Evolutionary conservation across 2,797 vertebrate species (phyloP), one percentile per base, ranked within the genome.

Genomic region (Sternotherus odoratus): DNA sequence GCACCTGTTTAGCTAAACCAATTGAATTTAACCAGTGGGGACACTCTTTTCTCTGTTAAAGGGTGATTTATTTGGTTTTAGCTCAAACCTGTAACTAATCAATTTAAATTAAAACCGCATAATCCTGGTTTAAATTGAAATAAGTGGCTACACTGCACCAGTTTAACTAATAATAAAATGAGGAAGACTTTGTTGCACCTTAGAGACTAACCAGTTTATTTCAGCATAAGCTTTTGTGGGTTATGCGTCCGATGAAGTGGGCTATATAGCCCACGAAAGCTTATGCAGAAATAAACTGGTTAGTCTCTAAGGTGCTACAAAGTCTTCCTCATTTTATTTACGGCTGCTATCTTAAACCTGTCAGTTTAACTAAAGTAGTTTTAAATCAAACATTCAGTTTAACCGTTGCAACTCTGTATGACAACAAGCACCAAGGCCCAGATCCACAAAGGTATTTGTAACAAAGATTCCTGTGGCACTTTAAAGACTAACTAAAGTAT

Each of bases 1-100:
- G 0, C 2, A 1, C 2, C 9, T 21, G 8, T 77, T 93, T 6
- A 13, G 12, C 51, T 74, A 30, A 39, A 53, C 13, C 21, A 36
- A 57, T 85, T 75, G 54, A 23, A 30, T 13, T 39, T 16, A 49
- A 81, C 81, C 51, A 36, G 46, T n/a, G 24, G 3, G 1, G 83
- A 12, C 28, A 8, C 28, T 74, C 90, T 12, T 63, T 50, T 82
- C 81, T 79, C 50, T 4, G 39, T 63, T 90, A 49, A 51, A 94
- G 9, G 46, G 48, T 2, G 0, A 43, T 1, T 75, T 48, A 30
- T 46, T 75, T 30, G 16, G 11, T 69, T 69, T 80, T 63, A 51
- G 5, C 5, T 77, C 54, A 90, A 87, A 87, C 15, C 60, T 86
- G 49, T 8, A 50, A 69, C 24, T 91, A 57, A 1, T 84, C 80